phyloP scores from a whole-genome alignment of 2,888 invertebrate species.

The Dinocampus coccinellae region DNA sequence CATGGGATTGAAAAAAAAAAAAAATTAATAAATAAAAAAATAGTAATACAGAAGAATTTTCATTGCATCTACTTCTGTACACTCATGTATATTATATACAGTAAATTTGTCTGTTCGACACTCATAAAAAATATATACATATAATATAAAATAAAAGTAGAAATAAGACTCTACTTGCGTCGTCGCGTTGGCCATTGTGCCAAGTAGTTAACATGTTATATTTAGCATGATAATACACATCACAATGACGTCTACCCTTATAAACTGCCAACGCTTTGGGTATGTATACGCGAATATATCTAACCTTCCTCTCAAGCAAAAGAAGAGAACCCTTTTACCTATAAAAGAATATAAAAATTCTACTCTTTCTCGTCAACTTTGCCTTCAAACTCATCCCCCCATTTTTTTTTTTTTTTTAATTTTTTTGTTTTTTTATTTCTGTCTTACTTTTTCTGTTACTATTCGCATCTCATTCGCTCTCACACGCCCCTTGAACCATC shows the following conservation, averaged over 20 bases:
- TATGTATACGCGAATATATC: slow-evolving; percentile 39
- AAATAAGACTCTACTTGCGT: slow-evolving; percentile 44
- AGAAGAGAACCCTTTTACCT: background rate
- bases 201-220: slow-evolving; percentile 77
- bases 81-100: slow-evolving; percentile 11
- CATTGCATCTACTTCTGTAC: background rate
- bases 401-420: background rate
- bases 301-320: slow-evolving; percentile 37
- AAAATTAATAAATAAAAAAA: slow-evolving; percentile 1
- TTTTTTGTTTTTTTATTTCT: slow-evolving; percentile 20
- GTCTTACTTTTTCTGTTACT: slow-evolving; percentile 36
- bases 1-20: slow-evolving; percentile 2
- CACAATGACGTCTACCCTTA: slow-evolving; percentile 66
- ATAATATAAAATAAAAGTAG: slow-evolving; percentile 34
- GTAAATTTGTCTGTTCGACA: slow-evolving; percentile 1
- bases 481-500: slow-evolving; percentile 10
- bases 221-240: slow-evolving; percentile 69
- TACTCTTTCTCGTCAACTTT: slow-evolving; percentile 41
- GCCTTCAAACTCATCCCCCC: slow-evolving; percentile 28
- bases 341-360: background rate
- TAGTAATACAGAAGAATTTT: too few species aligned
- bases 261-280: slow-evolving; percentile 66
- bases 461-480: slow-evolving; percentile 14
- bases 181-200: slow-evolving; percentile 69
- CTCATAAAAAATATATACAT: slow-evolving; percentile 7